phyloP scores from a whole-genome alignment of 1,140 invertebrate genomes.

The Drosophila nigromelanica region DNA sequence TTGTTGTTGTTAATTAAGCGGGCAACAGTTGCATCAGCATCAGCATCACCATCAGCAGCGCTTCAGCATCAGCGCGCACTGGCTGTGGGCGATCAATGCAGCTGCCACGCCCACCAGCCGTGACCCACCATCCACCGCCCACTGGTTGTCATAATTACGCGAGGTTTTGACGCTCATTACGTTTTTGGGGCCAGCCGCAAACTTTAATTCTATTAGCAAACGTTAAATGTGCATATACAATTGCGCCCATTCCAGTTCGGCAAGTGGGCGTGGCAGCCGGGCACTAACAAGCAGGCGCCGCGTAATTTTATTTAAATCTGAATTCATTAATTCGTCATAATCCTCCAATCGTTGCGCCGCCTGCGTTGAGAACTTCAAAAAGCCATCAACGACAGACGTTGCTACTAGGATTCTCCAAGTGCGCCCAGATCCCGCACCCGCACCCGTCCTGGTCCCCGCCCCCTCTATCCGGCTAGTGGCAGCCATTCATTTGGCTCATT shows the following conservation, averaged over 20 bases:
- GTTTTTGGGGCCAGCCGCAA: constrained; percentile 57
- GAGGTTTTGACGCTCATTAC: constrained; percentile 63
- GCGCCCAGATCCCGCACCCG: not conserved
- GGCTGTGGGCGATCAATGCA: constrained; percentile 33
- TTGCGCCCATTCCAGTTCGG: not conserved
- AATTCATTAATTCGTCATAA: constrained; percentile 83
- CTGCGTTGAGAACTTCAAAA: constrained; percentile 75
- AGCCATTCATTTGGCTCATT: constrained; percentile 80
- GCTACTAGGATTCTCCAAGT: constrained; percentile 22
- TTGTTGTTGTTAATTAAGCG: constrained; percentile 80
- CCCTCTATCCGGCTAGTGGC: constrained; percentile 40
- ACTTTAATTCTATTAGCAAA: constrained; percentile 83
- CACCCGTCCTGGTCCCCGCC: too few species aligned
- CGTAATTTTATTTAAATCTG: constrained; percentile 83
- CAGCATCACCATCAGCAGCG: not conserved
- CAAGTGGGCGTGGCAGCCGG: constrained; percentile 18
- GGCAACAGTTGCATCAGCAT: constrained; percentile 47
- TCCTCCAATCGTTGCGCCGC: constrained; percentile 78
- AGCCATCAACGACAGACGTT: constrained; percentile 80
- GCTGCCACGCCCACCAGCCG: constrained; percentile 7
- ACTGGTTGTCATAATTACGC: constrained; percentile 72
- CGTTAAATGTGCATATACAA: constrained; percentile 65
- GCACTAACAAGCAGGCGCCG: constrained; percentile 75
- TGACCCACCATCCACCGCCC: constrained; percentile 7
- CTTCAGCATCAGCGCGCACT: too few species aligned